phyloP scores from a whole-genome alignment of 2,888 invertebrate genomes.

The Thalpophila matura region DNA sequence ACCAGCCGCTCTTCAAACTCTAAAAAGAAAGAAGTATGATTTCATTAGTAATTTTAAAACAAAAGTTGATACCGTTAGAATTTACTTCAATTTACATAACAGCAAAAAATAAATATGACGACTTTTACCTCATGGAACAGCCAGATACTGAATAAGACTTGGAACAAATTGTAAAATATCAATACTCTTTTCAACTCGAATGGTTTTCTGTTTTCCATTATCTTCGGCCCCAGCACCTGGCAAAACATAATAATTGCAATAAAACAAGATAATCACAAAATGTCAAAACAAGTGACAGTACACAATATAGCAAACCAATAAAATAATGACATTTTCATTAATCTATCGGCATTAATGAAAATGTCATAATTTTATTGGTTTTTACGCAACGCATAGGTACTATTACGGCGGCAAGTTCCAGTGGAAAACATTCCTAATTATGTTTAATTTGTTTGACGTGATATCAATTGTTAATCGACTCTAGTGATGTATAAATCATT shows the following conservation, averaged over 20 bases:
- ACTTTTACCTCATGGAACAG: slow-evolving; percentile 93
- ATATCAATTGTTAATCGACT: slow-evolving; percentile 61
- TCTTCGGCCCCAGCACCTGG: slow-evolving; percentile 93
- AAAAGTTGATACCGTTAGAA: background rate
- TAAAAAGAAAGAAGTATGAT: slow-evolving; percentile 72
- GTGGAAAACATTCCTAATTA: slow-evolving; percentile 68
- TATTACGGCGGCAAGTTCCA: slow-evolving; percentile 62
- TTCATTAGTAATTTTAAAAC: slow-evolving; percentile 9
- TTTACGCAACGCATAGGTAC: slow-evolving; percentile 53
- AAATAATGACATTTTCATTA: too few relatives aligned
- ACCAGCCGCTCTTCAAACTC: slow-evolving; percentile 94
- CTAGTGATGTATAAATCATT: slow-evolving; percentile 48
- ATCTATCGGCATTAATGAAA: slow-evolving; percentile 14
- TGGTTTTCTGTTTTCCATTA: slow-evolving; percentile 97
- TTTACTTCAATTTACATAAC: too few relatives aligned
- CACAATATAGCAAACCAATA: too few relatives aligned
- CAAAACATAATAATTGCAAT: slow-evolving; percentile 48
- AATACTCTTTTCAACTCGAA: slow-evolving; percentile 94
- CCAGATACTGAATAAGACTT: slow-evolving; percentile 94
- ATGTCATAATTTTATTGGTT: slow-evolving; percentile 37
- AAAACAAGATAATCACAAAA: slow-evolving; percentile 11
- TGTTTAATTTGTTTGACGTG: slow-evolving; percentile 61
- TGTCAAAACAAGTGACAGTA: slow-evolving; percentile 19
- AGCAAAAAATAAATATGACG: too few relatives aligned
- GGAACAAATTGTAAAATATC: slow-evolving; percentile 95